Base-by-base conservation (phyloP, 2,797 vertebrate species). In the Gymnocypris eckloni region DNA sequence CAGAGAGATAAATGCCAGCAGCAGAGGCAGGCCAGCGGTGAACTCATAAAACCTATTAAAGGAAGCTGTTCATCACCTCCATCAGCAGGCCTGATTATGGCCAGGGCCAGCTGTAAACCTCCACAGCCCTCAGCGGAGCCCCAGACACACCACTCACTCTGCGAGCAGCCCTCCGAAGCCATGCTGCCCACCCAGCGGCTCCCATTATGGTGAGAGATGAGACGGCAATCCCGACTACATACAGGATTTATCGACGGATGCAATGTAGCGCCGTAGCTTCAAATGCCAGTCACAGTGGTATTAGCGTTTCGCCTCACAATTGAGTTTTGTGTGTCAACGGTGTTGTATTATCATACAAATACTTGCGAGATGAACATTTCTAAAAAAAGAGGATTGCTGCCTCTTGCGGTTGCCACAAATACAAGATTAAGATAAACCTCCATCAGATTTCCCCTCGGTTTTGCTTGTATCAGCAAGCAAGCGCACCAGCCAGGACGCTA, bases 31-130 rank as follows among this genome's bases (percentile, higher is more conserved):
- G 94, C 90, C 93, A 93, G 90, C 91, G 89, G 90, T 94, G 91
- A 94, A 95, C 93, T 94, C 94, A 94, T 95, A 95, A 96, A 95
- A 95, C 93, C 93, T 93, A 95, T 95, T 95, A 96, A 93, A 91
- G 90, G 92, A 91, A 92, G 93, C 93, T 90, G 92, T 93, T 95
- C 90, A 90, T 95, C 93, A 94, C 91, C 93, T 88, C 92, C 91
- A 92, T 94, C 93, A 94, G 93, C 91, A 91, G 86, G 90, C 92
- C 92, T 94, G 94, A 94, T 95, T 95, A 95, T 94, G 92, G 93
- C 93, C 91, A 92, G 87, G 64, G 91, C 90, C 89, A 89, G 90
- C 89, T 82, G 89, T 91, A 90, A 90, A 90, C 83, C 88, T 87
- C 86, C 45, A 73, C 50, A 82, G 83, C 81, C 83, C 81, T 76